Percentiles rank a stretch among this genome's conserved stretches.
These are phyloP conservation scores for Augochlorella aurata DNA, from an alignment of 2,888 invertebrate genomes.

Conservation along the genomic window DNA sequence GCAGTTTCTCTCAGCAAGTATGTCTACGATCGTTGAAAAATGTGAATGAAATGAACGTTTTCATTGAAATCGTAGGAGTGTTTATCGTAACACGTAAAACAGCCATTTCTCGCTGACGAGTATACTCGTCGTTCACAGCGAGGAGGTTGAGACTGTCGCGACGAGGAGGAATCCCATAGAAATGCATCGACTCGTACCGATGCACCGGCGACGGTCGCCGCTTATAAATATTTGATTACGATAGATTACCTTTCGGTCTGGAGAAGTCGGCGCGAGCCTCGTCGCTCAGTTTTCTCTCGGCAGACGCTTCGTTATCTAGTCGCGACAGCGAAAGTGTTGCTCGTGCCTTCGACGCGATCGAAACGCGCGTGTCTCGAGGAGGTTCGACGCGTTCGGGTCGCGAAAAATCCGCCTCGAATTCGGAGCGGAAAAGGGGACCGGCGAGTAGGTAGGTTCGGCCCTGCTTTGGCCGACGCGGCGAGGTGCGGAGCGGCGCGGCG, in stretches of 20 bases:
- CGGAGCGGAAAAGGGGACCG: not conserved
- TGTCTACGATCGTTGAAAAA: too few relatives aligned
- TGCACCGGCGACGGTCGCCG: conserved; percentile 19
- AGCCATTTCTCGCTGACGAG: too few relatives aligned
- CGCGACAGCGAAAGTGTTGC: conserved; percentile 41
- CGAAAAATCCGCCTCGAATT: not conserved
- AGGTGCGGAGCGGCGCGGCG: not conserved
- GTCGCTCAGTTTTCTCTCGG: conserved; percentile 20
- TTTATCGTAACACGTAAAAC: too few relatives aligned
- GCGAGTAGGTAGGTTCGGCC: conserved; percentile 47
- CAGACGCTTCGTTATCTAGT: conserved; percentile 15
- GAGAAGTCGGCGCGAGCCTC: not conserved
- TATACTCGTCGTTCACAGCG: too few relatives aligned
- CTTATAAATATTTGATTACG: conserved; percentile 49
- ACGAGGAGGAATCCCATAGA: not conserved
- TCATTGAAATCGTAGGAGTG: too few relatives aligned
- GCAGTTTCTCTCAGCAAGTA: too few relatives aligned
- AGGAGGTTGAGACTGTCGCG: not conserved
- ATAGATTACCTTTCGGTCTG: conserved; percentile 31
- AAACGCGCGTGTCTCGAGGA: not conserved
- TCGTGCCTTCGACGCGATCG: not conserved
- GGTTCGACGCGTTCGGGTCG: not conserved
- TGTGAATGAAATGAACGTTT: too few relatives aligned
- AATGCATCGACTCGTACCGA: not conserved
- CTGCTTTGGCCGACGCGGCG: conserved; percentile 49